phyloP scores from a whole-genome alignment of 2,888 invertebrate genomes.

The Euclidia mi region DNA sequence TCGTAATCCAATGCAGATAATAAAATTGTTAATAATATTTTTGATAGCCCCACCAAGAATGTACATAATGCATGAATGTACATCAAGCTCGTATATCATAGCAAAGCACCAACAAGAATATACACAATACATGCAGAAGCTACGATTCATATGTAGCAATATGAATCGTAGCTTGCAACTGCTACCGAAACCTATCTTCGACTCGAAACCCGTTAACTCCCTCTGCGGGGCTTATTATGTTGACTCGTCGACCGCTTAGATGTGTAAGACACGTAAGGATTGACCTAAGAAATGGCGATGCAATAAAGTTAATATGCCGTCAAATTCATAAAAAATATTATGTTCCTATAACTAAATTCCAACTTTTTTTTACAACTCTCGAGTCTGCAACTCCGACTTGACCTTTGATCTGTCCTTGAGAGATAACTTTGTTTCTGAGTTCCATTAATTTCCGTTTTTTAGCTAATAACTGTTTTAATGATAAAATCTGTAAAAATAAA shows the following conservation, averaged over 20 bases:
- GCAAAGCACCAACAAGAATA: conserved; percentile 8
- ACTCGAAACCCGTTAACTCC: too few relatives aligned
- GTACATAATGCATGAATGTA: too few relatives aligned
- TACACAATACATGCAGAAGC: conserved; percentile 21
- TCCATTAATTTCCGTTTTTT: conserved; percentile 18
- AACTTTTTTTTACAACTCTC: conserved; percentile 13
- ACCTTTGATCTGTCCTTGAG: conserved; percentile 20
- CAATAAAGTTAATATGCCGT: background rate
- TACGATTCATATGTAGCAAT: conserved; percentile 12
- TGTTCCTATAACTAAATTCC: background rate
- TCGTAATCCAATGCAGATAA: too few relatives aligned
- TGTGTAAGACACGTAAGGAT: conserved; percentile 8
- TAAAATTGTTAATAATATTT: conserved; percentile 7
- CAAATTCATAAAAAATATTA: conserved; percentile 15
- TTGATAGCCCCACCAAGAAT: conserved; percentile 11
- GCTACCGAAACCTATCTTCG: too few relatives aligned
- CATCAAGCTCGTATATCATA: background rate
- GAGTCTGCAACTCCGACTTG: conserved; percentile 16
- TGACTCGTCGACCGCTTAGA: conserved; percentile 14
- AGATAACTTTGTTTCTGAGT: conserved; percentile 18
- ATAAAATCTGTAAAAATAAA: conserved; percentile 21
- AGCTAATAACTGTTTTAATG: conserved; percentile 20
- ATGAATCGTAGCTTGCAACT: too few relatives aligned
- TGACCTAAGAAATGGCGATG: too few relatives aligned
- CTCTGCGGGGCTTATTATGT: conserved; percentile 8